Evolutionary conservation across 2,797 vertebrate genomes (phyloP).

Genomic region (Setipinna tenuifilis): DNA sequence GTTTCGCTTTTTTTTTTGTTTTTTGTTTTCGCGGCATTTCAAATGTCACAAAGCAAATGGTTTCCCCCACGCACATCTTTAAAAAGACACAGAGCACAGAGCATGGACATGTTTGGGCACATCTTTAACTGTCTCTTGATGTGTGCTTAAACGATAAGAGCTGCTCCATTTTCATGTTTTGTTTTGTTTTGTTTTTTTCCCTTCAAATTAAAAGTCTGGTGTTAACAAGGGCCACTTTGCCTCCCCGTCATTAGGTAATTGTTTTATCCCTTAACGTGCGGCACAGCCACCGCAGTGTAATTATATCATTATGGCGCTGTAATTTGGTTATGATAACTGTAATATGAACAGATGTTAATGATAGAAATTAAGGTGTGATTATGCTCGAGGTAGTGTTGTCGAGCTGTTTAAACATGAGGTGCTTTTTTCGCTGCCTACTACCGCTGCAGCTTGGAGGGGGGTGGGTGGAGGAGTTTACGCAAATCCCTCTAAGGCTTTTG

Average conservation of each 20-base stretch:
- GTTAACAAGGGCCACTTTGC: not conserved
- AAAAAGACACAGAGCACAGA: not conserved
- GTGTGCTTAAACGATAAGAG: not conserved
- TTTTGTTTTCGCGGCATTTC: not conserved
- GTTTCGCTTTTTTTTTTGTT: not conserved
- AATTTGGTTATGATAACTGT: conserved; percentile 15
- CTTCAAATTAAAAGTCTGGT: not conserved
- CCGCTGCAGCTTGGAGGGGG: not conserved
- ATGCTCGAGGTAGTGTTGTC: not conserved
- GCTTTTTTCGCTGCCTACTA: not conserved
- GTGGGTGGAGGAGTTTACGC: not conserved
- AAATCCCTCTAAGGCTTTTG: not conserved
- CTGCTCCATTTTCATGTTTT: not conserved
- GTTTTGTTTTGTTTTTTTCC: too few relatives aligned
- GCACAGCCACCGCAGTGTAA: not conserved
- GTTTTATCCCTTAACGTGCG: not conserved
- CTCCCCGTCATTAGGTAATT: not conserved
- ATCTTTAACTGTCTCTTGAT: not conserved
- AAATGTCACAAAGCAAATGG: not conserved
- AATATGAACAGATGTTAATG: conserved; percentile 6
- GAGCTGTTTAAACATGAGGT: not conserved
- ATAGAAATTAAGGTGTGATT: not conserved
- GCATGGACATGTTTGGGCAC: not conserved
- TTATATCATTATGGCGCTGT: conserved; percentile 28
- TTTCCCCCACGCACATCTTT: not conserved